Evolutionary conservation across 2,888 invertebrate genomes (phyloP), one percentile per base, ranked within the genome.

Genomic region (Elmis aenea): DNA sequence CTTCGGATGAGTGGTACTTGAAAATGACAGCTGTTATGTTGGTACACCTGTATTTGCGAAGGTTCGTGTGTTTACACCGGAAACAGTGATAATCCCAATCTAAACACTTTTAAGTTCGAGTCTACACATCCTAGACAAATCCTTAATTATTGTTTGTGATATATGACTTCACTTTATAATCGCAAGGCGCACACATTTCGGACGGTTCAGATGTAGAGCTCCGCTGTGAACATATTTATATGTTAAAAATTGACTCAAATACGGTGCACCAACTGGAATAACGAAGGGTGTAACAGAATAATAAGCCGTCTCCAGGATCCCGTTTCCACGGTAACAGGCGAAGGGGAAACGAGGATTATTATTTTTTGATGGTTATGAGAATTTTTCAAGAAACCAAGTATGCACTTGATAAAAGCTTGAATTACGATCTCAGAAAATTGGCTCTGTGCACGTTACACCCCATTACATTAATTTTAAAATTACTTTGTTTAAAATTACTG

Each of bases 301-400:
- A 30, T 30, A 30, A 30, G 15, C 11, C 6, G 15, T 26, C n/a
- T 15, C 13, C 8, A 15, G 13, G 10, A n/a, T n/a, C n/a, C n/a
- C 50, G 59, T 60, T 40, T 42, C 52, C 56, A 52, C 51, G 54
- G 48, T 51, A 46, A 61, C 59, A 42, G 40, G 37, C 8, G 44
- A 53, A 51, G 48, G 56, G 58, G 43, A 45, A 59, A 58, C 56
- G 52, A 50, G 55, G 61, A 61, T 62, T 61, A 64, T 65, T 61
- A 63, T 62, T 61, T 63, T 64, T 63, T 63, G 62, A 64, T 64
- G 63, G 63, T 64, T 64, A 64, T 61, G 62, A 61, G 61, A 56
- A 51, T 61, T 62, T 61, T 56, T 51, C 45, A 45, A 32, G 35
- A 32, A 37, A 41, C 25, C 22, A 42, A 37, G 41, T 42, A 31